Percentiles rank a stretch among this genome's conserved stretches.
phyloP scores from a whole-genome alignment of 30 jellyfish, hydroid and myxozoan species.

The Mastigias papua region DNA sequence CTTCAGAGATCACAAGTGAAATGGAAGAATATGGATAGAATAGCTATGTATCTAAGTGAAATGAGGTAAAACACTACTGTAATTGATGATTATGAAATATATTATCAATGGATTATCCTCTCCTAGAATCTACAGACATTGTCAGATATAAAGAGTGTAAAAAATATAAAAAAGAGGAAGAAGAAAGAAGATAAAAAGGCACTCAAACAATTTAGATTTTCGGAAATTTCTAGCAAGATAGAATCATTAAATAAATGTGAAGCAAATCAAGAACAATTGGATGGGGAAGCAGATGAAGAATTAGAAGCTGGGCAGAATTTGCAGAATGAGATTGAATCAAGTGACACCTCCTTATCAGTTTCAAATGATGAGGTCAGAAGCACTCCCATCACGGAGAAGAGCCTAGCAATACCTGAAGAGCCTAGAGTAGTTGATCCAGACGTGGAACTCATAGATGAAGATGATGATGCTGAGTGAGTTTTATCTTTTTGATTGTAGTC shows the following conservation, averaged over 20 bases:
- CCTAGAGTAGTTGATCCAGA: background rate
- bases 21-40: too few species aligned
- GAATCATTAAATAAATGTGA: background rate
- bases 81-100: too few species aligned
- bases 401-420: background rate
- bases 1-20: too few species aligned
- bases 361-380: background rate
- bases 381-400: background rate
- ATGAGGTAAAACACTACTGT: too few species aligned
- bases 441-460: background rate
- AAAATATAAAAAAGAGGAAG: slow-evolving; percentile 11
- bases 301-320: background rate
- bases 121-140: background rate
- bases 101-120: too few species aligned
- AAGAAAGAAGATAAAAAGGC: background rate
- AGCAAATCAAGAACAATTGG: background rate
- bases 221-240: background rate
- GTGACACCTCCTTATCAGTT: background rate
- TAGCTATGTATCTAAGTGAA: too few species aligned
- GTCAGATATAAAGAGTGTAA: background rate
- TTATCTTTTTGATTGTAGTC: background rate
- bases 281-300: background rate
- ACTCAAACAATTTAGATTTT: slow-evolving; percentile 11
- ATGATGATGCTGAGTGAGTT: background rate
- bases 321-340: background rate